Base-by-base conservation (phyloP, 2,797 vertebrate species). In the Tragelaphus eurycerus region DNA sequence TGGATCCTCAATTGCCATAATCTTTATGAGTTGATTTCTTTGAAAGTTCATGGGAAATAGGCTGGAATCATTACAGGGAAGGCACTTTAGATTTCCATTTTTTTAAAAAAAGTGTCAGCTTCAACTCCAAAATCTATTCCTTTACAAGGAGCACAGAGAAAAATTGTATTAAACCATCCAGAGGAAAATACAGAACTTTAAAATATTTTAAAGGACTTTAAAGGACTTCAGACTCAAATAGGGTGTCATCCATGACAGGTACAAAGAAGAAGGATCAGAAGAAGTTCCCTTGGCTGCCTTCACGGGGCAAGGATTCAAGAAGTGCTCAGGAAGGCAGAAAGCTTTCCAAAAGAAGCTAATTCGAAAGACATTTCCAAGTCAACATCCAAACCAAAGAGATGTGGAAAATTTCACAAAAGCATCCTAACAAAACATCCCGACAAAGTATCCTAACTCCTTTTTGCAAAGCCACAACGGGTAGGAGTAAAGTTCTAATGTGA, bases 301-400 rank as follows among this genome's bases (percentile, higher is more conserved):
- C 7, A 54, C 4, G 31, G 67, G 92, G 60, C 92, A 91, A 96
- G 43, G 89, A 86, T 79, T 85, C 46, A 82, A 93, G 78, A 91
- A 59, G 86, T 92, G 59, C 60, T 98, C 97, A 93, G 86, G 86
- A 74, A 95, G 81, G 79, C 0, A 98, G 96, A 97, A 85, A 76
- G 54, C 89, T 60, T 54, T 97, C 96, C 97, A 98, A 97, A 97
- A 96, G 97, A 98, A 98, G 97, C 38, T 79, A 84, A 95, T 95
- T 96, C 84, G 62, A 93, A 96, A 94, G 97, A 97, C 92, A 93
- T 96, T 95, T 97, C 93, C 96, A 98, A 93, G 87, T 90, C 82
- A 95, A 96, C 84, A 95, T 97, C 93, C 95, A 97, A 97, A 98
- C 96, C 95, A 95, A 93, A 90, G 57, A 95, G 86, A 94, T 59